Conservation (phyloP, 2,797 vertebrate species). For the Pseudomugil tenellus region DNA sequence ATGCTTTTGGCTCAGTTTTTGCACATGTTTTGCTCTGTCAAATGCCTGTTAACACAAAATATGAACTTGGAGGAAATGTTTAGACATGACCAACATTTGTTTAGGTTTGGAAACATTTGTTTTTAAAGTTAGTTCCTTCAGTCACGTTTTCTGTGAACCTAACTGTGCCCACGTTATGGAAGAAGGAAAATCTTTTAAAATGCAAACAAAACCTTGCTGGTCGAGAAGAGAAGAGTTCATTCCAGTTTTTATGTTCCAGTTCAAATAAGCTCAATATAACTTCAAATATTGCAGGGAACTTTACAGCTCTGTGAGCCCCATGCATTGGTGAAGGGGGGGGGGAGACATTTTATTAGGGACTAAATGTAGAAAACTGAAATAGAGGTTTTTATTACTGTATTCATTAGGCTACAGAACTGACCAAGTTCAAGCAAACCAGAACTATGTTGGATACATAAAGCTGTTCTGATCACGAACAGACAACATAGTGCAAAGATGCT, state of each 20-base stretch:
- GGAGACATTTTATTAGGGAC: neutral
- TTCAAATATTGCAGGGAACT: neutral
- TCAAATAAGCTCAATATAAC: neutral
- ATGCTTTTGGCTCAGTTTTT: conserved; percentile 11
- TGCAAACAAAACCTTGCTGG: neutral
- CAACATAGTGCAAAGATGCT: too few relatives aligned
- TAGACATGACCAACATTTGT: neutral
- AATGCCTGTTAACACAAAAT: neutral
- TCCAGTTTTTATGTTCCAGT: too few relatives aligned
- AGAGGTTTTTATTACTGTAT: too few relatives aligned
- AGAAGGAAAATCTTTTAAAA: conserved; percentile 18
- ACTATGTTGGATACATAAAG: too few relatives aligned
- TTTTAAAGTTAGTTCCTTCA: conserved; percentile 9
- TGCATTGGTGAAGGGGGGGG: neutral
- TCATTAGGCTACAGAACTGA: too few relatives aligned
- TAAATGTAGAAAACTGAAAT: neutral
- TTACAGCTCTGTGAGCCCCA: neutral
- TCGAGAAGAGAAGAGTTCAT: neutral
- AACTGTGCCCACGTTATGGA: neutral
- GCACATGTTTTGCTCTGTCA: conserved; percentile 7
- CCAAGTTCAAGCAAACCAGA: too few relatives aligned
- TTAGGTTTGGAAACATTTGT: neutral
- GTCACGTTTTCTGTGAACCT: conserved; percentile 12
- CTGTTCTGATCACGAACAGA: too few relatives aligned
- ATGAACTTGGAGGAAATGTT: conserved; percentile 1